Percentiles rank a stretch among this genome's conserved stretches.
Conservation (phyloP, 1,140 invertebrate species). For the Psilanteris sp. region DNA sequence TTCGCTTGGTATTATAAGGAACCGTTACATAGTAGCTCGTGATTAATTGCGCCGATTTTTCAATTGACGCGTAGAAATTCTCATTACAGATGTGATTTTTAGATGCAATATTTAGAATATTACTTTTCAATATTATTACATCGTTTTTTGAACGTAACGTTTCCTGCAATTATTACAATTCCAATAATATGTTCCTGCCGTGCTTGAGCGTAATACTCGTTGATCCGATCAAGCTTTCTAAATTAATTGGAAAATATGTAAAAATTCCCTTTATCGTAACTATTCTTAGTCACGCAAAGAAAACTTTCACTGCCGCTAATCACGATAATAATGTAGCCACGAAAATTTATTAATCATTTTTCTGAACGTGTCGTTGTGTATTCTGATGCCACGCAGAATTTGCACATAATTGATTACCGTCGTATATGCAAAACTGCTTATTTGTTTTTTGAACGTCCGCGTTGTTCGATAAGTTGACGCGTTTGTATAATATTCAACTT, state of each 20-base stretch:
- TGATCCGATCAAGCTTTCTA: constrained; percentile 64
- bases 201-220: constrained; percentile 59
- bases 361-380: constrained; percentile 30
- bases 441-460: too few relatives aligned
- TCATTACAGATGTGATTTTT: constrained; percentile 56
- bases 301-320: constrained; percentile 57
- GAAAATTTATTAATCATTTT: constrained; percentile 56
- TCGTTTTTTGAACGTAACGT: constrained; percentile 50
- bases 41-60: constrained; percentile 32
- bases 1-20: background rate
- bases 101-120: constrained; percentile 55
- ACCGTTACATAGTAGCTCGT: constrained; percentile 33
- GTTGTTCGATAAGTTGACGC: too few relatives aligned
- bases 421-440: too few relatives aligned
- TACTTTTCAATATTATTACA: constrained; percentile 62
- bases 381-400: constrained; percentile 1
- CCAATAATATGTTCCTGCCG: constrained; percentile 61
- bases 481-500: too few relatives aligned
- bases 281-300: constrained; percentile 59
- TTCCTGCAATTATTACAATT: constrained; percentile 63
- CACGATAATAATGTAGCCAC: constrained; percentile 48
- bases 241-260: constrained; percentile 66
- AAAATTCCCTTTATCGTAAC: constrained; percentile 65
- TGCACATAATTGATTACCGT: constrained; percentile 31
- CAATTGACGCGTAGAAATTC: constrained; percentile 33